Base-by-base conservation (phyloP, 1,140 invertebrate species). In the Saccostrea cuccullata region DNA sequence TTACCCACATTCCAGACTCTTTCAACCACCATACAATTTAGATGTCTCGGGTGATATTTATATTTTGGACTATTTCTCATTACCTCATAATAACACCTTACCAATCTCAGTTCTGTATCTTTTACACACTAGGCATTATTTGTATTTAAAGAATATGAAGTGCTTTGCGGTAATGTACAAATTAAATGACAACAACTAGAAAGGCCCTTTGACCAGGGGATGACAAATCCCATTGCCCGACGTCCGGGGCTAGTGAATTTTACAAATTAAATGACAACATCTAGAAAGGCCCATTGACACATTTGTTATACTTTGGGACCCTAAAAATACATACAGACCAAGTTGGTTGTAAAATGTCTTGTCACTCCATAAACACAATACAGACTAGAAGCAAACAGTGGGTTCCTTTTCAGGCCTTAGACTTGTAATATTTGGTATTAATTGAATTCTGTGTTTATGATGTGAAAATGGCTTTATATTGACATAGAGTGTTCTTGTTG, bases 391-490 rank as follows among this genome's bases (percentile, higher is more conserved):
- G 26, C 13, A 23, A 77, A 30, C 26, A 26, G 13, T 12, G 23
- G 70, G 17, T 30, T 11, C 23, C 26, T 77, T 77, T 77, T 77
- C 70, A 30, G 23, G 70, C 36, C 70, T 2, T 26, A 77, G 70
- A 77, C 70, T 4, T 30, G 8, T 4, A 77, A 9, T 30, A 36
- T 26, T 36, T 36, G 70, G 70, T 30, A 77, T 30, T 77, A 26
- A 77, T 77, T 77, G 70, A 77, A 77, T 77, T 36, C 15, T 77
- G 8, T 36, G 70, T 77, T 77, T 77, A 77, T 77, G 23, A 77
- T 26, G 26, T 30, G 70, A 36, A 77, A 77, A 77, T 77, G 70
- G 70, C 70, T 77, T 77, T 26, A 30, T 77, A 77, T 77, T 77
- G 70, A 77, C 70, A 77, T 36, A 77, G 70, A 30, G 23, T 77